Evolutionary conservation across 1,140 invertebrate species (phyloP), one percentile per base, ranked within the genome.

Genomic region (Lepidotrigona ventralis): DNA sequence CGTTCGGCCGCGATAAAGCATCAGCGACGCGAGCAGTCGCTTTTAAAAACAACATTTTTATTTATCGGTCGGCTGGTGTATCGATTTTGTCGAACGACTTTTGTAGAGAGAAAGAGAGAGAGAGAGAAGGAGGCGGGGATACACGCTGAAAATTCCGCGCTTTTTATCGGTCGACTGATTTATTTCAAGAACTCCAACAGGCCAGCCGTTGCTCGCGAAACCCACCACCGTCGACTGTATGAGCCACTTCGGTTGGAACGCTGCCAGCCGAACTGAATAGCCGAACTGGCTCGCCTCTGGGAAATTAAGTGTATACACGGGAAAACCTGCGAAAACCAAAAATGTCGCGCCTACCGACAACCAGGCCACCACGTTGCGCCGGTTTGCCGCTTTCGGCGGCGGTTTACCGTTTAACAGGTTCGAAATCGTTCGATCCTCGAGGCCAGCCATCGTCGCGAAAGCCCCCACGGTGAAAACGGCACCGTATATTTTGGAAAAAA

Each of bases 301-400:
- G 86, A 88, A 88, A 88, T 88, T 88, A 88, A 88, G 85, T 75
- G 72, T 64, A 53, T 76, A 58, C 53, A 66, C 46, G 86, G 68
- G 77, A 87, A 84, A 84, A 87, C 81, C 77, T 60, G 77, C 68
- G 85, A 86, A 60, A 86, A 84, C 58, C 68, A 54, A 84, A 86
- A 87, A 80, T 77, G 77, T 77, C 81, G 63, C 74, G 81, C 54
- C 81, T 70, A 68, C 17, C 60, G 26, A 72, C 69, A 26, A 23
- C 23, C 39, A 19, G 23, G 26, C 77, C 12, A 8, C 14, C 77
- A 26, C 19, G 17, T 15, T 5, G 19, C 33, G 29, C 23, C 3
- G 19, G 3, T 11, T 9, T 19, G 60, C 4, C 4, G 14, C 39
- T 19, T 15, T 26, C 51, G 54, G 39, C 33, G 46, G 63, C 54